A percentile compares a stretch with the other conserved stretches of the same genome.
phyloP scores from a whole-genome alignment of 1,140 invertebrate genomes.

The Tetramorium alpestre region DNA sequence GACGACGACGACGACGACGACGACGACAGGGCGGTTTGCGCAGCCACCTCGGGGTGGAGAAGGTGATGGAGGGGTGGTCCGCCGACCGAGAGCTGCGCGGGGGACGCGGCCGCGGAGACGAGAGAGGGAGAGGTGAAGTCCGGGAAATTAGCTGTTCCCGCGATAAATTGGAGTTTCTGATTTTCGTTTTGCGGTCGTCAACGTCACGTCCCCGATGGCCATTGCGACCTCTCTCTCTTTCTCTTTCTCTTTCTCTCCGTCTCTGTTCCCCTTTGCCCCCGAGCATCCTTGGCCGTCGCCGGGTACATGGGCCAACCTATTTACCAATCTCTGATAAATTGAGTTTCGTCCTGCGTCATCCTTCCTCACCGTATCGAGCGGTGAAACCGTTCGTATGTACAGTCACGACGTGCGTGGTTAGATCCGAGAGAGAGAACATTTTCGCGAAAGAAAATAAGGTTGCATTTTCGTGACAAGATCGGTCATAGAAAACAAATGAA shows the following conservation, averaged over 20 bases:
- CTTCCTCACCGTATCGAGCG: conserved; percentile 44
- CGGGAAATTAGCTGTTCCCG: conserved; percentile 76
- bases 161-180: conserved; percentile 78
- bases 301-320: conserved; percentile 67
- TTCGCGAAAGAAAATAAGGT: conserved; percentile 35
- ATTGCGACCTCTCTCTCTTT: background rate
- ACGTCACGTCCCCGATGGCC: conserved; percentile 74
- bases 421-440: background rate
- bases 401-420: background rate
- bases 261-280: background rate
- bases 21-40: conserved; percentile 47
- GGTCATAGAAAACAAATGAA: background rate
- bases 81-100: background rate
- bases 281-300: conserved; percentile 32
- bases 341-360: conserved; percentile 65
- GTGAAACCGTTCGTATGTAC: conserved; percentile 19
- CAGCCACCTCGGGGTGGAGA: background rate
- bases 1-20: background rate
- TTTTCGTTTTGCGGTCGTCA: conserved; percentile 77
- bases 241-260: background rate
- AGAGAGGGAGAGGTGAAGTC: conserved; percentile 41
- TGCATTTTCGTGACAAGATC: background rate
- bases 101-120: background rate
- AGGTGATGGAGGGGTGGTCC: background rate
- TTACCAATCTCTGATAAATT: conserved; percentile 78